Evolutionary conservation across 1,140 invertebrate genomes (phyloP).

Genomic region (Penaeus japonicus): DNA sequence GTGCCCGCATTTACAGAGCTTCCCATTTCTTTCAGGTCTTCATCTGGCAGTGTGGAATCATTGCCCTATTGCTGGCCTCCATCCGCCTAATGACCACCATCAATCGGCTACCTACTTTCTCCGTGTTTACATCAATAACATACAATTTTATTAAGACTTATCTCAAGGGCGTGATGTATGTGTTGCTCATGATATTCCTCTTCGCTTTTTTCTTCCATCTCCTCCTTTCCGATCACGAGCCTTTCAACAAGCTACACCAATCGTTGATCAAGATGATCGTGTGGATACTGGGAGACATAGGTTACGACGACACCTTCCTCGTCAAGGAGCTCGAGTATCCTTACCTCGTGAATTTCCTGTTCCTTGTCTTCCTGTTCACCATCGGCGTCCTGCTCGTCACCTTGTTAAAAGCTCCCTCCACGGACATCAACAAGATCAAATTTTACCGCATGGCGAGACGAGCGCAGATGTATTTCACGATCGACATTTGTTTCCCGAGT

Average conservation of each 20-base stretch:
- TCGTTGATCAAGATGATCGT: conserved; percentile 52
- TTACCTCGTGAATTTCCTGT: conserved; percentile 37
- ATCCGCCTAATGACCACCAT: conserved; percentile 47
- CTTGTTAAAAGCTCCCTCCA: too few species aligned
- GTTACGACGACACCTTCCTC: conserved; percentile 56
- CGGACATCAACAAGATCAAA: too few species aligned
- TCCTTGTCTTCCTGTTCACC: conserved; percentile 53
- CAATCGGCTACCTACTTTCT: conserved; percentile 50
- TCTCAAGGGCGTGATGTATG: conserved; percentile 43
- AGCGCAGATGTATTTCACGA: too few species aligned
- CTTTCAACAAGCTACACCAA: conserved; percentile 36
- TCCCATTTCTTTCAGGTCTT: conserved; percentile 34
- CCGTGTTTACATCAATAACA: conserved; percentile 53
- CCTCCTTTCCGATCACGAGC: conserved; percentile 22
- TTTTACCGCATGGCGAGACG: too few species aligned
- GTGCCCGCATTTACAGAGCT: too few species aligned
- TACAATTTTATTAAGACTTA: conserved; percentile 42
- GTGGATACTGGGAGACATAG: conserved; percentile 55
- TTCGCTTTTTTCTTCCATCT: conserved; percentile 56
- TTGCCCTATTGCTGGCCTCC: conserved; percentile 45
- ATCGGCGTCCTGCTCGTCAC: conserved; percentile 10
- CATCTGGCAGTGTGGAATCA: conserved; percentile 50
- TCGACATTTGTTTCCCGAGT: too few species aligned
- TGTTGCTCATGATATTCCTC: conserved; percentile 38
- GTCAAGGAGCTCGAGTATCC: conserved; percentile 24